phyloP scores from a whole-genome alignment of 2,797 vertebrate genomes.

The Brotula barbata region DNA sequence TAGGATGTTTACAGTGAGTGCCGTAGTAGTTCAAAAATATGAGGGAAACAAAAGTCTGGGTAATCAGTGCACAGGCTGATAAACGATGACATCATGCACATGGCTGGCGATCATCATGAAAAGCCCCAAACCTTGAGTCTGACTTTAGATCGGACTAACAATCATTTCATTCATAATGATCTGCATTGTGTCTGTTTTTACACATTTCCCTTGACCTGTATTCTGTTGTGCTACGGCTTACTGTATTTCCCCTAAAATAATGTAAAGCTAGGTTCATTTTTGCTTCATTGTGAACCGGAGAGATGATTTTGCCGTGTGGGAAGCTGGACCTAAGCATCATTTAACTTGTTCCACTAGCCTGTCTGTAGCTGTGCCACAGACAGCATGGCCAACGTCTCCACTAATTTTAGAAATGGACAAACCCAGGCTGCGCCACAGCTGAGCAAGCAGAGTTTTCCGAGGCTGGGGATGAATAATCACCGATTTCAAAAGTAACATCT shows the following conservation, averaged over 20 bases:
- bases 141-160: constrained; percentile 10
- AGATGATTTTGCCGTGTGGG: constrained; percentile 24
- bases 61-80: constrained; percentile 36
- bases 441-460: constrained; percentile 18
- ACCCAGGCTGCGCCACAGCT: constrained; percentile 10
- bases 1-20: constrained; percentile 59
- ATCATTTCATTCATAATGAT: background rate
- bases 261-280: constrained; percentile 46
- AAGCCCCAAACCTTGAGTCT: background rate
- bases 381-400: constrained; percentile 39
- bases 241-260: constrained; percentile 12
- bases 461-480: background rate
- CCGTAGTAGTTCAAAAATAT: constrained; percentile 37
- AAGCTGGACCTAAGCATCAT: constrained; percentile 7
- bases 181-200: background rate
- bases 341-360: constrained; percentile 53
- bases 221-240: constrained; percentile 29
- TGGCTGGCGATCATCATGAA: constrained; percentile 19
- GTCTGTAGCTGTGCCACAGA: constrained; percentile 20
- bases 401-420: constrained; percentile 28
- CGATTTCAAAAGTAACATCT: background rate
- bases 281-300: constrained; percentile 29
- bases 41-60: constrained; percentile 50
- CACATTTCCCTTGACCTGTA: constrained; percentile 7
- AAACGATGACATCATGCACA: constrained; percentile 27